These are phyloP conservation scores for Ictalurus punctatus DNA, from an alignment of 2,113 vertebrate species.

Conservation along the genomic window DNA sequence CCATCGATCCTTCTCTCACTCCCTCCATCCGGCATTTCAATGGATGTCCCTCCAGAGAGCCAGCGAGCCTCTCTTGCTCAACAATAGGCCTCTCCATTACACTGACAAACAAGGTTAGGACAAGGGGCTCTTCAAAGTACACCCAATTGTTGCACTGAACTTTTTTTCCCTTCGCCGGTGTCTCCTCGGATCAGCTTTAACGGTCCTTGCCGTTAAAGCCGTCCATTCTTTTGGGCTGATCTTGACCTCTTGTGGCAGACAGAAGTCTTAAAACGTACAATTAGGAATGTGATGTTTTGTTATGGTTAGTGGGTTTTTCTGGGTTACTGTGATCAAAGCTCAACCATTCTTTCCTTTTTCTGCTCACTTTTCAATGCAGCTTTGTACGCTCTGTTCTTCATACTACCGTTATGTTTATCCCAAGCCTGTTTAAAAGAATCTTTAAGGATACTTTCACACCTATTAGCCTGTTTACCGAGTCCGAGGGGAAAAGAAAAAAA, in stretches of 20 bases:
- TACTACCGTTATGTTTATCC: not conserved
- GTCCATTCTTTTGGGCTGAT: slow-evolving; percentile 36
- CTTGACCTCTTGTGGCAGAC: slow-evolving; percentile 32
- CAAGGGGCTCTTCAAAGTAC: slow-evolving; percentile 42
- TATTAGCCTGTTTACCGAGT: not conserved
- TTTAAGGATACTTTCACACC: not conserved
- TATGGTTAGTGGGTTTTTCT: slow-evolving; percentile 9
- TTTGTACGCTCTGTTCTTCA: not conserved
- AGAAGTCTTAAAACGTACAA: not conserved
- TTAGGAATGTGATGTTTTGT: slow-evolving; percentile 15
- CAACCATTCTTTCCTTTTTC: slow-evolving; percentile 1
- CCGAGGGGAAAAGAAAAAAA: not conserved
- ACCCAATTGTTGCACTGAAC: slow-evolving; percentile 16
- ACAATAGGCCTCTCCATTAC: slow-evolving; percentile 50
- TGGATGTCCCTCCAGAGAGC: slow-evolving; percentile 42
- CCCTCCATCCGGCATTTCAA: slow-evolving; percentile 44
- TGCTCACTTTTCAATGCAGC: not conserved
- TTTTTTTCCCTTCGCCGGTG: slow-evolving; percentile 36
- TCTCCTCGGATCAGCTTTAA: slow-evolving; percentile 50
- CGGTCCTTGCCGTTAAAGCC: slow-evolving; percentile 43
- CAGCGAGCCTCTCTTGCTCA: slow-evolving; percentile 26
- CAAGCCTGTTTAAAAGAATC: not conserved
- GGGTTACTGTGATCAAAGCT: slow-evolving; percentile 23
- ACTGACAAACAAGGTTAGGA: slow-evolving; percentile 56
- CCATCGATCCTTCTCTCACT: slow-evolving; percentile 51